Conservation (phyloP, 2,888 invertebrate species). For the Ichneumoninae sp. region DNA sequence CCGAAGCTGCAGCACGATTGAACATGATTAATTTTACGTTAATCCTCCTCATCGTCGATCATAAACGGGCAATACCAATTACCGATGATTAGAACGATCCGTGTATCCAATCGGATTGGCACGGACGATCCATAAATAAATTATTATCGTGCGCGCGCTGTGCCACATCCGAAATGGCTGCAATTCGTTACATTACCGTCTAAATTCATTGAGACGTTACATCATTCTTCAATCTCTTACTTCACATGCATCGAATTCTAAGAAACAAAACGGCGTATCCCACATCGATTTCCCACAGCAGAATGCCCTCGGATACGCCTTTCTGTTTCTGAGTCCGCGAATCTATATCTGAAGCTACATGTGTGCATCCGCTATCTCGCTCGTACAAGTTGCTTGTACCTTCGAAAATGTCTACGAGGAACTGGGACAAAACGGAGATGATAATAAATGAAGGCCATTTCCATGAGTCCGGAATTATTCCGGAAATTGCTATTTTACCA, state of each 20-base stretch:
- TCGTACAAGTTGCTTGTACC: neutral
- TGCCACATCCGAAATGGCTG: constrained; percentile 38
- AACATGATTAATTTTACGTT: constrained; percentile 43
- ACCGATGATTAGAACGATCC: constrained; percentile 27
- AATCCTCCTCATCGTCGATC: constrained; percentile 24
- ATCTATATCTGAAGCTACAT: neutral
- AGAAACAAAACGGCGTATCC: neutral
- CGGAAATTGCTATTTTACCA: too few relatives aligned
- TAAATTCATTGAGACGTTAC: constrained; percentile 51
- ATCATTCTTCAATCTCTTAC: constrained; percentile 40
- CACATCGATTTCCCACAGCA: neutral
- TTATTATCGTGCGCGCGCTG: constrained; percentile 34
- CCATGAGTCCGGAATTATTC: too few relatives aligned
- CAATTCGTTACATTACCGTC: constrained; percentile 50
- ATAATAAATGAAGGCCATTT: too few relatives aligned
- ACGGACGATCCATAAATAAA: constrained; percentile 55
- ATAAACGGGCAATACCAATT: constrained; percentile 42
- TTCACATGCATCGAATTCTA: constrained; percentile 19
- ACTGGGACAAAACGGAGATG: too few relatives aligned
- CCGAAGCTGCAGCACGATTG: constrained; percentile 13
- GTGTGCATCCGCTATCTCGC: neutral
- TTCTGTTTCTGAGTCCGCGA: too few relatives aligned
- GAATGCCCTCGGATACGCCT: neutral
- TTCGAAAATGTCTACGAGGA: too few relatives aligned
- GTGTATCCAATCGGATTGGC: constrained; percentile 49